Percentiles rank a stretch among this genome's conserved stretches.
These are phyloP conservation scores for Oscheius sp. DNA, from an alignment of 2,888 invertebrate species.

Conservation along the genomic window DNA sequence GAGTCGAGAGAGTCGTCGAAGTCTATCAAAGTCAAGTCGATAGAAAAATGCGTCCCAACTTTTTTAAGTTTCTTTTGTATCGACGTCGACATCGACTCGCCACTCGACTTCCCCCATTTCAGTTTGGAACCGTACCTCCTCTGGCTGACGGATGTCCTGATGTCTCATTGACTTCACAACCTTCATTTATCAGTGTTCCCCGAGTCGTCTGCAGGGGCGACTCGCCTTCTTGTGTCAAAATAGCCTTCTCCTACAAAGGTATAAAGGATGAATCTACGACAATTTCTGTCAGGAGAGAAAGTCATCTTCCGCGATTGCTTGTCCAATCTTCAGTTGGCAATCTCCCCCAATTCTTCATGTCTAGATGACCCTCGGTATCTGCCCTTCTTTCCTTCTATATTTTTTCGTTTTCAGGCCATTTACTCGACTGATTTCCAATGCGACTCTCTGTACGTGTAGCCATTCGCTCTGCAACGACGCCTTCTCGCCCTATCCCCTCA, in stretches of 20 bases:
- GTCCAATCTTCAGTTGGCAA: too few species aligned
- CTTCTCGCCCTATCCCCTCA: not conserved
- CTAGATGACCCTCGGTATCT: too few species aligned
- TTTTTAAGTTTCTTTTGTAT: not conserved
- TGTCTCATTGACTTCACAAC: slow-evolving; percentile 10
- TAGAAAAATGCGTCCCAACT: too few species aligned
- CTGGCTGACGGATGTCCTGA: slow-evolving; percentile 25
- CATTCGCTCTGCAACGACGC: not conserved
- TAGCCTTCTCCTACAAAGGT: slow-evolving; percentile 24
- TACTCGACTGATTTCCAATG: not conserved
- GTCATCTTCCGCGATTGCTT: slow-evolving; percentile 19
- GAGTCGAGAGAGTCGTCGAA: too few species aligned
- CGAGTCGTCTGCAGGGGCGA: not conserved
- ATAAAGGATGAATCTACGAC: not conserved
- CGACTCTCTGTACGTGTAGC: slow-evolving; percentile 12
- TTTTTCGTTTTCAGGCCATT: not conserved
- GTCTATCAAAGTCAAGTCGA: too few species aligned
- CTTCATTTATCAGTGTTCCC: slow-evolving; percentile 21
- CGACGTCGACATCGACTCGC: not conserved
- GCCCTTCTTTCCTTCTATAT: not conserved
- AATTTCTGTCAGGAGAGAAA: slow-evolving; percentile 11
- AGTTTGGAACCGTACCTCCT: slow-evolving; percentile 1
- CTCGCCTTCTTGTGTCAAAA: slow-evolving; percentile 5
- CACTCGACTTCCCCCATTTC: not conserved
- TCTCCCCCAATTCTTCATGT: too few species aligned